A percentile compares a stretch with the other conserved stretches of the same genome.
Evolutionary conservation across 1,140 invertebrate genomes (phyloP).

Genomic region (Pissodes strobi): DNA sequence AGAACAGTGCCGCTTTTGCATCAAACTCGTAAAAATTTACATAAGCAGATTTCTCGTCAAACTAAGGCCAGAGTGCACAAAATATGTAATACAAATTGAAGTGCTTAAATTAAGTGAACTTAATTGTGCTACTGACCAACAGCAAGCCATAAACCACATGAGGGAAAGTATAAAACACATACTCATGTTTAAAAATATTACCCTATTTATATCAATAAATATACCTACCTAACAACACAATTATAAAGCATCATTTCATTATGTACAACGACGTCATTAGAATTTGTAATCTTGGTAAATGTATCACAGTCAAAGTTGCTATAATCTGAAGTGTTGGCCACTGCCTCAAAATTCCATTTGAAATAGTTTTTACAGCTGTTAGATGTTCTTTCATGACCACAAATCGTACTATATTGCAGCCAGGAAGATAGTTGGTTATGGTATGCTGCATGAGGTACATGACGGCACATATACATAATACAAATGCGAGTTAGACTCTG

Average conservation of each 20-base stretch:
- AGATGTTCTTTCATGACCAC: conserved; percentile 78
- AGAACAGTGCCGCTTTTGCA: too few relatives aligned
- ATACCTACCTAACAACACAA: conserved; percentile 63
- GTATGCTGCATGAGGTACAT: conserved; percentile 80
- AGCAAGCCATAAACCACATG: too few relatives aligned
- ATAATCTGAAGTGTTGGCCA: conserved; percentile 80
- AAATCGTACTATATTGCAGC: conserved; percentile 85
- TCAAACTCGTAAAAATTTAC: too few relatives aligned
- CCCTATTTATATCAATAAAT: too few relatives aligned
- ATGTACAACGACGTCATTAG: conserved; percentile 86
- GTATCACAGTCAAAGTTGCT: conserved; percentile 80
- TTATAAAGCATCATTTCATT: conserved; percentile 87
- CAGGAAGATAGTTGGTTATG: conserved; percentile 84
- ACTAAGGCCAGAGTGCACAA: too few relatives aligned
- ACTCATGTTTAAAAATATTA: too few relatives aligned
- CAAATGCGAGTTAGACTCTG: conserved; percentile 82
- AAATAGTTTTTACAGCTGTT: conserved; percentile 82
- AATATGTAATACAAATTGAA: too few relatives aligned
- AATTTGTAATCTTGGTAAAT: conserved; percentile 76
- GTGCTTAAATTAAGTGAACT: too few relatives aligned
- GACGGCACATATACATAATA: conserved; percentile 84
- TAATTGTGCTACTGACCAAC: too few relatives aligned
- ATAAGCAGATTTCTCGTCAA: too few relatives aligned
- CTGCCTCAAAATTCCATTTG: conserved; percentile 88
- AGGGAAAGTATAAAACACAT: too few relatives aligned